Base-by-base conservation (phyloP, 2,888 invertebrate species). In the Caradrina clavipalpis region DNA sequence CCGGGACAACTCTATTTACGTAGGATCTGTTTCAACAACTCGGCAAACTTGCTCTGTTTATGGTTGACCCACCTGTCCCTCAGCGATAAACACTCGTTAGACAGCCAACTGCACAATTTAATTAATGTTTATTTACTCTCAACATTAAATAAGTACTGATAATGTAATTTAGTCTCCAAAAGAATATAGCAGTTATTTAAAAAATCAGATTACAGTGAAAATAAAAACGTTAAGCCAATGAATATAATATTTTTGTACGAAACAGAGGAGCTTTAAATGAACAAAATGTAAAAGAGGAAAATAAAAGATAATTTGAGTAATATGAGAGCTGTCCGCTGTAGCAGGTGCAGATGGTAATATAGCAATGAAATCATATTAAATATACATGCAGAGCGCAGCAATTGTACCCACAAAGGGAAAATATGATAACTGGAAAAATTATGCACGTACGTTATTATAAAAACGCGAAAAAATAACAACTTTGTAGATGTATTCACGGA, bases 21-120 rank as follows among this genome's bases (percentile, higher is more conserved):
- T 85, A 91, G 92, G 91, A 85, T 81, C 84, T 69, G 73, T 79
- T 72, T 85, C 84, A 82, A 88, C 87, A 89, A 86, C 81, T 85
- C 76, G 39, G 86, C 86, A 87, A 89, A 91, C 89, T 88, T 87
- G 81, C 80, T 68, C 67, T 90, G 90, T 92, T 88, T 88, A 88
- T 86, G 77, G 80, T 84, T 80, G 78, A 85, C 81, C 83, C 90
- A 91, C 90, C 90, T 89, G 90, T 87, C 87, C 83, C 82, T 74
- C 73, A 45, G 76, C 66, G 84, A 87, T 86, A 88, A 89, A 89
- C 85, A 86, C 83, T 83, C 65, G 49, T 78, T 55, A 69, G 70
- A 60, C 68, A 80, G 65, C 71, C 57, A 76, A 76, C 54, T 72
- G 76, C 61, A 71, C 69, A 73, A 83, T 82, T 81, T 82, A 85